Evolutionary conservation across 2,888 invertebrate species (phyloP).

Genomic region (Bruchidius siliquastri): DNA sequence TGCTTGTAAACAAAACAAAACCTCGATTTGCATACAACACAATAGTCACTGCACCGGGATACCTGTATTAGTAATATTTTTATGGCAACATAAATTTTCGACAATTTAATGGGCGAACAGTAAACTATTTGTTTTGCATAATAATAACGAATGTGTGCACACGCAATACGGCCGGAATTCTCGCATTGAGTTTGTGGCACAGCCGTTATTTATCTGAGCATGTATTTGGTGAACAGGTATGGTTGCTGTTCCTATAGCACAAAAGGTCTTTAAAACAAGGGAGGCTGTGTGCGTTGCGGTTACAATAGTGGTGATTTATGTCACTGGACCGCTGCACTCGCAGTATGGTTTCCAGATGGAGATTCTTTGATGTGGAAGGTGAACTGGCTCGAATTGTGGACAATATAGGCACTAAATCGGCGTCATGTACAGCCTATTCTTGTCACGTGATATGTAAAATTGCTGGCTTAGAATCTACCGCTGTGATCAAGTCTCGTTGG

Average conservation of each 20-base stretch:
- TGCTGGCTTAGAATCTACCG: too few species aligned
- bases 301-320: not conserved
- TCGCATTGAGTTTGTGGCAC: not conserved
- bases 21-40: not conserved
- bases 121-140: conserved; percentile 25
- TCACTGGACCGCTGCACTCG: not conserved
- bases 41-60: conserved; percentile 5
- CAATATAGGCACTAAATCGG: too few species aligned
- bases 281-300: not conserved
- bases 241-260: not conserved
- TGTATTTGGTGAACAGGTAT: not conserved
- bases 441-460: too few species aligned
- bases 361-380: not conserved
- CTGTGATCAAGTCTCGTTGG: too few species aligned
- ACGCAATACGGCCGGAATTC: conserved; percentile 10
- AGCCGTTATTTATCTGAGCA: not conserved
- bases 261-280: not conserved
- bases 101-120: conserved; percentile 19
- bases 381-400: not conserved
- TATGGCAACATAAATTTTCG: conserved; percentile 19
- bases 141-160: conserved; percentile 21
- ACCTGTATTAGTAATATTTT: conserved; percentile 18
- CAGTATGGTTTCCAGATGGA: not conserved
- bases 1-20: not conserved
- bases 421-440: too few species aligned